A percentile compares a stretch with the other conserved stretches of the same genome.
These are phyloP conservation scores for Bombycilla garrulus DNA, from an alignment of 2,113 vertebrate genomes.

Conservation along the genomic window DNA sequence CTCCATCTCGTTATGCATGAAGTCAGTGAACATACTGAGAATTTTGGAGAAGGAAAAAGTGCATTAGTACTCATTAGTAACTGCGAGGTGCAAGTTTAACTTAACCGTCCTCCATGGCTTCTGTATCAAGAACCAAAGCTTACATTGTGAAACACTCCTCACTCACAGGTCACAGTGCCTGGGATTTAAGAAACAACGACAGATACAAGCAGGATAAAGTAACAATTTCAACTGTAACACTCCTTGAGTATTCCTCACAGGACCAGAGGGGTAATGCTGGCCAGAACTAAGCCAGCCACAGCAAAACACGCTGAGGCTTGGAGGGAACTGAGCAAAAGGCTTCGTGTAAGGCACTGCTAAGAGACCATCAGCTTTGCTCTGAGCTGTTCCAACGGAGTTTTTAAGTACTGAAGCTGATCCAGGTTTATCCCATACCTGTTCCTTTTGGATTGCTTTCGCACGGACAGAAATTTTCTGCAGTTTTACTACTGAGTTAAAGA, in stretches of 20 bases:
- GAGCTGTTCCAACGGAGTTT: not conserved
- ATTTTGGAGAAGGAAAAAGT: not conserved
- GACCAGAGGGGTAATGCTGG: not conserved
- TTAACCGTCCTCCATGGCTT: fast-evolving
- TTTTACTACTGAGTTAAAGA: not conserved
- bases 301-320: fast-evolving
- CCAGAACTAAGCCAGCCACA: not conserved
- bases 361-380: not conserved
- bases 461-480: not conserved
- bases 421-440: not conserved
- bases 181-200: not conserved
- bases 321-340: not conserved
- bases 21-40: not conserved
- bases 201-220: not conserved
- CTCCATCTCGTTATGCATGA: not conserved
- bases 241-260: not conserved
- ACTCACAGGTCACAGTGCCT: fast-evolving
- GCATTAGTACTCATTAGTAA: not conserved
- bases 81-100: not conserved
- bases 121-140: not conserved
- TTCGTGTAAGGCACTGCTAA: fast-evolving
- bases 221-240: not conserved
- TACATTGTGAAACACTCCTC: not conserved
- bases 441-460: not conserved
- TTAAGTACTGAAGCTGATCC: not conserved